phyloP scores from a whole-genome alignment of 1,140 invertebrate species.

The Saccostrea cuccullata region DNA sequence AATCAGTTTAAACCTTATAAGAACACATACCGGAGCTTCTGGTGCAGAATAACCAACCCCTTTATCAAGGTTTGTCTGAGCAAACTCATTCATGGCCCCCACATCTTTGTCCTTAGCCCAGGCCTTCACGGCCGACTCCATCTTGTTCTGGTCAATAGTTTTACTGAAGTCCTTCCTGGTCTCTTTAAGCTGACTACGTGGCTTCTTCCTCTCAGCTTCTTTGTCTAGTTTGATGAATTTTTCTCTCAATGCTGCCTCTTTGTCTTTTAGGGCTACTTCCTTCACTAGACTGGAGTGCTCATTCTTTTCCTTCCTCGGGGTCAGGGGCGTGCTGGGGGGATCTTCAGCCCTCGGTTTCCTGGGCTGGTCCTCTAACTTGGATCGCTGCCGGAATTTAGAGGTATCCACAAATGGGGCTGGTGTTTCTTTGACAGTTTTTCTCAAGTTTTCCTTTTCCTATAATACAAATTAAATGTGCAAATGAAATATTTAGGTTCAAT shows the following conservation, averaged over 20 bases:
- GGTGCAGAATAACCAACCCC: not conserved
- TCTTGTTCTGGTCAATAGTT: not conserved
- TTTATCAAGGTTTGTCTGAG: slow-evolving; percentile 65
- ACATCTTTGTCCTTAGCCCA: slow-evolving; percentile 27
- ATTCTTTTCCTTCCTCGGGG: slow-evolving; percentile 56
- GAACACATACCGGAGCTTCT: slow-evolving; percentile 9
- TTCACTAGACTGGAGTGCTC: slow-evolving; percentile 6
- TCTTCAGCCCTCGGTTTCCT: slow-evolving; percentile 51
- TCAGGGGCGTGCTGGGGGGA: slow-evolving; percentile 56
- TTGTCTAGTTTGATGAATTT: slow-evolving; percentile 33
- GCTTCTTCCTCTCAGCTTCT: not conserved
- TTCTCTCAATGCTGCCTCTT: slow-evolving; percentile 33
- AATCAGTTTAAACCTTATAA: too few species aligned
- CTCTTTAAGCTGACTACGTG: not conserved
- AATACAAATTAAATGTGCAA: slow-evolving; percentile 1
- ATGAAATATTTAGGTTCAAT: too few species aligned
- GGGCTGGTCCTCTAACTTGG: slow-evolving; percentile 31
- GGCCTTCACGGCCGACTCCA: not conserved
- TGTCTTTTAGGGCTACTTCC: slow-evolving; percentile 35
- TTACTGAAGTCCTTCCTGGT: not conserved
- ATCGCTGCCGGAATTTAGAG: slow-evolving; percentile 46
- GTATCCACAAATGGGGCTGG: slow-evolving; percentile 64
- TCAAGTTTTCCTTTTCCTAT: slow-evolving; percentile 46
- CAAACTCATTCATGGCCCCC: slow-evolving; percentile 68
- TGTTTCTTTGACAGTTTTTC: not conserved